Percentiles rank a stretch among this genome's conserved stretches.
phyloP scores from a whole-genome alignment of 1,140 invertebrate genomes.

The Conopomorpha cramerella region DNA sequence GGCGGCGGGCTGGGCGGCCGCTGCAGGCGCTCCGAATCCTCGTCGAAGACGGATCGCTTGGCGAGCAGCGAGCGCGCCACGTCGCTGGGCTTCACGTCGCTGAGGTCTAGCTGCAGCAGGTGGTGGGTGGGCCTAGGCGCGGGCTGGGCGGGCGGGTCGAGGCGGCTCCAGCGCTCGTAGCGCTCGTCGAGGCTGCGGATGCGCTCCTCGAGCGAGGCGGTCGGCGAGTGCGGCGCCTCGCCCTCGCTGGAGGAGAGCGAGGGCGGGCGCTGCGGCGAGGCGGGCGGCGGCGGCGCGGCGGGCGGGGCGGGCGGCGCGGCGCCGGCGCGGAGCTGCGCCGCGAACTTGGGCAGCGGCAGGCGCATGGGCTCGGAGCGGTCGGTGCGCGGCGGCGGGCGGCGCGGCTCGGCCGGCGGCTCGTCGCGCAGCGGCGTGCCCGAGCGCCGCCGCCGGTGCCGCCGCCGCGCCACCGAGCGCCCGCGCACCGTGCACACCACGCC shows the following conservation, averaged over 20 bases:
- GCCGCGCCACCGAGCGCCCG: constrained; percentile 35
- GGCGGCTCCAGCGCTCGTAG: constrained; percentile 87
- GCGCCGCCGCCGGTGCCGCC: constrained; percentile 81
- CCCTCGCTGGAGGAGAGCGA: constrained; percentile 64
- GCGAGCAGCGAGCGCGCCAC: constrained; percentile 91
- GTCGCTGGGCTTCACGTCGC: constrained; percentile 87
- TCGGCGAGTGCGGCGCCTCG: constrained; percentile 62
- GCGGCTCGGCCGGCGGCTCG: constrained; percentile 78
- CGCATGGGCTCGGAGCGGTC: constrained; percentile 72
- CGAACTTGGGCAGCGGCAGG: constrained; percentile 83
- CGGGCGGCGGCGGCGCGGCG: constrained; percentile 35
- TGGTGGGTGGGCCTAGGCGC: constrained; percentile 67
- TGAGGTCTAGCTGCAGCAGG: constrained; percentile 73
- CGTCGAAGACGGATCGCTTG: constrained; percentile 93
- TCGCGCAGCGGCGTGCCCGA: constrained; percentile 84
- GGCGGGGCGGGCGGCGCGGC: constrained; percentile 57
- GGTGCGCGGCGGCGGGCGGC: constrained; percentile 56
- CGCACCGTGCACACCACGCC: constrained; percentile 20
- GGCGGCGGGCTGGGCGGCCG: constrained; percentile 67
- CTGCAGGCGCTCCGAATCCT: constrained; percentile 91
- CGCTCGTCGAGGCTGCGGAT: constrained; percentile 89
- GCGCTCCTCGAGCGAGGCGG: constrained; percentile 77
- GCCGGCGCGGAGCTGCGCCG: constrained; percentile 63
- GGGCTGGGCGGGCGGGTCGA: constrained; percentile 56
- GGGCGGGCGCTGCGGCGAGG: constrained; percentile 44